Evolutionary conservation across 2,113 vertebrate genomes (phyloP).

Genomic region (Apus apus): DNA sequence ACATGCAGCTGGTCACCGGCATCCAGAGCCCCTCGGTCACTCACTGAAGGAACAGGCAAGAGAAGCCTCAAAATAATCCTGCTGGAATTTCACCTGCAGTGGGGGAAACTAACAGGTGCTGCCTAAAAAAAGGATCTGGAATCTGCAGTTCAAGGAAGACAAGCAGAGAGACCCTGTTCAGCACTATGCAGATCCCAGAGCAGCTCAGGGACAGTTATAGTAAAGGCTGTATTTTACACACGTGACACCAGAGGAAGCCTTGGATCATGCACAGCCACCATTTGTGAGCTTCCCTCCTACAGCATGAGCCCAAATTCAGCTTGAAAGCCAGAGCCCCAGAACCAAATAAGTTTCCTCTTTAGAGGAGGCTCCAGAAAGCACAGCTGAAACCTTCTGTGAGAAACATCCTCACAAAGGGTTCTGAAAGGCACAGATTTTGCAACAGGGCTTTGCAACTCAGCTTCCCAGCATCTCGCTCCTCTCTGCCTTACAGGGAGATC

Average conservation of each 20-base stretch:
- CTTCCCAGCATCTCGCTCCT: background rate
- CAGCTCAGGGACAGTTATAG: background rate
- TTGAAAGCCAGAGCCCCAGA: background rate
- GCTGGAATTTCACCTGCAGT: slow-evolving; percentile 62
- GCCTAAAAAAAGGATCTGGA: slow-evolving; percentile 43
- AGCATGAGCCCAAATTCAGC: background rate
- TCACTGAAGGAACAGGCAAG: background rate
- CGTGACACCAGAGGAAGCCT: background rate
- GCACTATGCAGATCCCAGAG: background rate
- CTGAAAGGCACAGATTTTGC: background rate
- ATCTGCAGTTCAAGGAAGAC: background rate
- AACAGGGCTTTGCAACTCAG: background rate
- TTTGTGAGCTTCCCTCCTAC: background rate
- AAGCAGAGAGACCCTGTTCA: background rate
- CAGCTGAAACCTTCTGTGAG: background rate
- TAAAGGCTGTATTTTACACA: background rate
- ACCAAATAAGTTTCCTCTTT: background rate
- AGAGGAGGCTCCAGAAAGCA: background rate
- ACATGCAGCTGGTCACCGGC: slow-evolving; percentile 45
- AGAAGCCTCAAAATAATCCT: slow-evolving; percentile 47
- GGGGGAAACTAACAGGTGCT: slow-evolving; percentile 50
- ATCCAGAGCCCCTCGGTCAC: background rate
- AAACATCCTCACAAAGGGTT: accelerated
- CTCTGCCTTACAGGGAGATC: background rate
- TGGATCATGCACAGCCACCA: background rate